phyloP scores from a whole-genome alignment of 2,888 invertebrate genomes.

The Drosophila maculinotata region DNA sequence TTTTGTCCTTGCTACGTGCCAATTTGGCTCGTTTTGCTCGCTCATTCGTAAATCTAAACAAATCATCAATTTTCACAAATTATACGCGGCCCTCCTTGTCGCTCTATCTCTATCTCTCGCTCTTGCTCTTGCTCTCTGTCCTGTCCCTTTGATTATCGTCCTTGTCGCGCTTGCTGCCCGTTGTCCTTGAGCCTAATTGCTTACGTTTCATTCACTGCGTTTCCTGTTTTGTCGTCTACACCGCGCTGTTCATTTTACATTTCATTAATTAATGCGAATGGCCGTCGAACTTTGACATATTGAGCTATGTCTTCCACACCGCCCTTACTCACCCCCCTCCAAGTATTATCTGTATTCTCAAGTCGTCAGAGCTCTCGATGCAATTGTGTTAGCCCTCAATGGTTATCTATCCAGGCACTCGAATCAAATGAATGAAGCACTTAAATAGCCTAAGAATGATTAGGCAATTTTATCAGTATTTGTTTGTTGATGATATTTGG shows the following conservation, averaged over 20 bases:
- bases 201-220: slow-evolving; percentile 54
- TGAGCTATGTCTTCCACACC: slow-evolving; percentile 49
- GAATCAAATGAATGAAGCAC: slow-evolving; percentile 25
- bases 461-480: slow-evolving; percentile 25
- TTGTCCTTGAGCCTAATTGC: slow-evolving; percentile 70
- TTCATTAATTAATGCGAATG: slow-evolving; percentile 81
- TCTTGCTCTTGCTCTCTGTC: not conserved
- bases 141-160: not conserved
- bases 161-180: slow-evolving; percentile 25
- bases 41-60: slow-evolving; percentile 80
- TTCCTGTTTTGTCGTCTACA: slow-evolving; percentile 54
- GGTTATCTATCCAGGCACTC: slow-evolving; percentile 31
- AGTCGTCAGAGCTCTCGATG: not conserved
- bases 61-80: slow-evolving; percentile 82
- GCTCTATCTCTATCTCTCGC: not conserved
- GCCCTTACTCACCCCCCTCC: not conserved
- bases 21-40: slow-evolving; percentile 77
- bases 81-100: slow-evolving; percentile 56
- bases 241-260: slow-evolving; percentile 71
- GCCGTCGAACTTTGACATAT: slow-evolving; percentile 74
- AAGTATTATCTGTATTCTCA: not conserved
- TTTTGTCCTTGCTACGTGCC: slow-evolving; percentile 67
- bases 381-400: slow-evolving; percentile 10
- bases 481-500: slow-evolving; percentile 18
- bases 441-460: slow-evolving; percentile 32